Conservation (phyloP, 1,140 invertebrate species). For the Notospermus geniculatus region DNA sequence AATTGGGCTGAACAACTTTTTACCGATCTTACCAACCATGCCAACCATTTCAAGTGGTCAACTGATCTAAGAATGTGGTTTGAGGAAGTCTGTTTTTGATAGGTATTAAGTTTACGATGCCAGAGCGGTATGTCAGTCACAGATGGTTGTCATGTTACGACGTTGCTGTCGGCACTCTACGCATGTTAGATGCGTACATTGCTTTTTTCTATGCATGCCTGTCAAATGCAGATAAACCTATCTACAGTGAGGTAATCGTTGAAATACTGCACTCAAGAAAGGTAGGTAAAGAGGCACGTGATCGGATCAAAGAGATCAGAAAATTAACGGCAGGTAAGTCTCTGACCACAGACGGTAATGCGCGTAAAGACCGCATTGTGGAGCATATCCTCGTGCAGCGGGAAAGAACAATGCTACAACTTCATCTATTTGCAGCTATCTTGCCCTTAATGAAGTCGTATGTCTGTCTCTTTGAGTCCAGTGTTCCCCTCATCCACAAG, state of each 20-base stretch:
- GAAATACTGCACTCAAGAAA: background rate
- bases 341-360: background rate
- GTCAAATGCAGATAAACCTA: background rate
- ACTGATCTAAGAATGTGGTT: background rate
- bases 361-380: background rate
- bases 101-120: slow-evolving; percentile 20
- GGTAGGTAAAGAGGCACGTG: background rate
- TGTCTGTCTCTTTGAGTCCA: background rate
- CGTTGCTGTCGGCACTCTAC: slow-evolving; percentile 14
- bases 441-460: background rate
- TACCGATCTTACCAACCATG: slow-evolving; percentile 14
- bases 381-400: background rate
- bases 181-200: slow-evolving; percentile 17
- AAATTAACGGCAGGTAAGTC: background rate
- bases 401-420: background rate
- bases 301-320: background rate
- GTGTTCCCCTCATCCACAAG: background rate
- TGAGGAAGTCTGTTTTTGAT: slow-evolving; percentile 8
- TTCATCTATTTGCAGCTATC: background rate
- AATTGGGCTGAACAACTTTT: slow-evolving; percentile 18
- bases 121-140: slow-evolving; percentile 21
- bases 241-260: background rate
- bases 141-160: slow-evolving; percentile 29
- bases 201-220: slow-evolving; percentile 22
- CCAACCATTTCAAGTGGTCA: background rate